phyloP scores from a whole-genome alignment of 2,113 vertebrate genomes.

The Hippocampus comes region DNA sequence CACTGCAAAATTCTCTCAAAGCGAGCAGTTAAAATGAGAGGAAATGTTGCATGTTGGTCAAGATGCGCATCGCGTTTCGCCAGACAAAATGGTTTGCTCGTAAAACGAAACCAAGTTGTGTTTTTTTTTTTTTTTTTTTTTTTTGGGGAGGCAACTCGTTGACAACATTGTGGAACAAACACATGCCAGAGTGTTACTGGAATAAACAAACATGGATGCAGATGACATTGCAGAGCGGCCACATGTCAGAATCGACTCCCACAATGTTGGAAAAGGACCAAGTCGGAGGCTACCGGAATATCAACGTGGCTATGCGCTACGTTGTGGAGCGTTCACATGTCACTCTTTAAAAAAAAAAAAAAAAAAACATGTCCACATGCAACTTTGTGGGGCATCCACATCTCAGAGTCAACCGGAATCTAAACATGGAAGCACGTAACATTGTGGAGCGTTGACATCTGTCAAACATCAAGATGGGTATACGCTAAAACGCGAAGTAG shows the following conservation, averaged over 20 bases:
- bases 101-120: conserved; percentile 2
- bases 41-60: conserved; percentile 37
- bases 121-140: not conserved
- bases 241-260: too few species aligned
- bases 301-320: not conserved
- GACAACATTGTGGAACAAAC: not conserved
- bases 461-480: not conserved
- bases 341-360: too few species aligned
- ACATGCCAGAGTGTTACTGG: not conserved
- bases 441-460: too few species aligned
- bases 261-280: too few species aligned
- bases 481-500: not conserved
- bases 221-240: not conserved
- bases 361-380: too few species aligned
- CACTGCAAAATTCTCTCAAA: conserved; percentile 51
- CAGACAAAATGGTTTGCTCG: not conserved
- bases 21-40: conserved; percentile 36
- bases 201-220: not conserved
- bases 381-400: too few species aligned
- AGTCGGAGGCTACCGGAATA: too few species aligned
- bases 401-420: too few species aligned
- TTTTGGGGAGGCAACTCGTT: not conserved
- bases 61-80: conserved; percentile 20
- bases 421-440: too few species aligned
- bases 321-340: not conserved